Conservation (phyloP, 64 coral and sea anemone genomes). For the Exaiptasia diaphana region DNA sequence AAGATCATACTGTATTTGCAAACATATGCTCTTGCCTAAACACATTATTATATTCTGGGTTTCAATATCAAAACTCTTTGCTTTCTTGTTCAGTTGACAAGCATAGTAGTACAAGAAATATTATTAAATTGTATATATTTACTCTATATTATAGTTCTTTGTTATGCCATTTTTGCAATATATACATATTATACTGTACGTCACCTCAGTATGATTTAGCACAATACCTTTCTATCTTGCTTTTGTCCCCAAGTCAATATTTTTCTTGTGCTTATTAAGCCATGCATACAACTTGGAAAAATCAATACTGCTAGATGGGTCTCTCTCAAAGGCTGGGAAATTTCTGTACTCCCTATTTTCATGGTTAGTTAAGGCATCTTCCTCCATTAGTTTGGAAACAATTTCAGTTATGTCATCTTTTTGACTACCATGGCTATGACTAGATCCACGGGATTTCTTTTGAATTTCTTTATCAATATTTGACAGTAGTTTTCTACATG, state of each 20-base stretch:
- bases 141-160: no score
- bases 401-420: conserved; percentile 44
- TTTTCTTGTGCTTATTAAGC: conserved; percentile 73
- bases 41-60: no score
- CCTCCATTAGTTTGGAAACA: conserved; percentile 48
- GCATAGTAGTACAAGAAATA: no score
- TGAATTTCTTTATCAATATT: neutral
- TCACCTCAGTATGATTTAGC: no score
- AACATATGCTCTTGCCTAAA: no score
- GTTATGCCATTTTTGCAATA: no score
- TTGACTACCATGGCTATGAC: neutral
- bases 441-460: neutral
- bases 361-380: conserved; percentile 14
- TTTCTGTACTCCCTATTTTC: conserved; percentile 28
- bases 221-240: conserved; percentile 42
- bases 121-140: no score
- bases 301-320: conserved; percentile 32
- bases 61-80: no score
- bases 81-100: no score
- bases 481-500: neutral
- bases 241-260: conserved; percentile 54
- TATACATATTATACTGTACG: no score
- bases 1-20: no score
- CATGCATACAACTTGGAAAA: conserved; percentile 50
- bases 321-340: conserved; percentile 52